Evolutionary conservation across 2,888 invertebrate genomes (phyloP).

Genomic region (Pocota personata): DNA sequence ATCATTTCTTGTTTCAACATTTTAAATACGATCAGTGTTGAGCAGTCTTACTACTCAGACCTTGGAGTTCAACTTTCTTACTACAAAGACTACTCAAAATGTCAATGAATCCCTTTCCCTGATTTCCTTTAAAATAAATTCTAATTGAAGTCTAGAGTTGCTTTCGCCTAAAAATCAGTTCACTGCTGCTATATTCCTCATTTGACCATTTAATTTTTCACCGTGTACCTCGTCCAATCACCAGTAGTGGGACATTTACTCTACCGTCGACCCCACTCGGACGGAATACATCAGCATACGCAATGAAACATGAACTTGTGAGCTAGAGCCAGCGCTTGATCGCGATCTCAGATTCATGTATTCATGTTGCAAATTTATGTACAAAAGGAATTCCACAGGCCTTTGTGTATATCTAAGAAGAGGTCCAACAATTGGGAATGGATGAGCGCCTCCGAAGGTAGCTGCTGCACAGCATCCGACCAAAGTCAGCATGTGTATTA

Average conservation of each 20-base stretch:
- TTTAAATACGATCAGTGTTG: no score
- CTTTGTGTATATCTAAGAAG: conserved; percentile 31
- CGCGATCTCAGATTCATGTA: conserved; percentile 70
- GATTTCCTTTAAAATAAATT: no score
- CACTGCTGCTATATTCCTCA: no score
- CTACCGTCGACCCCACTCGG: conserved; percentile 1
- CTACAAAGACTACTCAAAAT: no score
- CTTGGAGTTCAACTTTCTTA: no score
- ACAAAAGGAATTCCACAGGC: conserved; percentile 62
- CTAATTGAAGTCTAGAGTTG: no score
- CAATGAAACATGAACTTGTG: conserved; percentile 67
- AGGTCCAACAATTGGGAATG: conserved; percentile 58
- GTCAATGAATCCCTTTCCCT: no score
- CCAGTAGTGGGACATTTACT: conserved; percentile 30
- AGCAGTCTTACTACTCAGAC: no score
- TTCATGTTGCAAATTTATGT: conserved; percentile 73
- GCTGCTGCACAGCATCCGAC: not conserved
- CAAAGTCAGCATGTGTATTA: conserved; percentile 62
- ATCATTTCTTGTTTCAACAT: no score
- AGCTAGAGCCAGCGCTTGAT: conserved; percentile 46
- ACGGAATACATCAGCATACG: conserved; percentile 71
- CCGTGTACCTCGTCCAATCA: conserved; percentile 20
- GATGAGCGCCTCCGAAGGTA: conserved; percentile 31
- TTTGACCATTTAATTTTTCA: not conserved
- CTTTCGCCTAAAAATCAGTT: no score